Conservation (phyloP, 2,888 invertebrate genomes). For the Ctenicera cuprea region DNA sequence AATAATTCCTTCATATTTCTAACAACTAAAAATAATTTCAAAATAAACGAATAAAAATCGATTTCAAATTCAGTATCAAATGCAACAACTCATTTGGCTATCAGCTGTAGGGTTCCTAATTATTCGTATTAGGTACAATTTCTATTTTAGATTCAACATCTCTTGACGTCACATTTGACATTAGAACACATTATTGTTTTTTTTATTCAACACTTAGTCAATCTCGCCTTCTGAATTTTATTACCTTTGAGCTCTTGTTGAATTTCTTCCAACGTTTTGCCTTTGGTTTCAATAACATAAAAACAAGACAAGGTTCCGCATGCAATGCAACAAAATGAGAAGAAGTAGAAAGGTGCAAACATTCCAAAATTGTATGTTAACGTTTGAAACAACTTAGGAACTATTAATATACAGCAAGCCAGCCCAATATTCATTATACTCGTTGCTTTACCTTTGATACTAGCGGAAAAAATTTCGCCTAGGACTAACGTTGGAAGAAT, state of each 20-base stretch:
- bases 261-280: constrained; percentile 68
- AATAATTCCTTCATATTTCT: no score
- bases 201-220: no score
- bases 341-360: constrained; percentile 65
- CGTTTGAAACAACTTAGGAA: constrained; percentile 64
- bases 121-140: no score
- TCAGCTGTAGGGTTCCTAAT: no score
- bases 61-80: no score
- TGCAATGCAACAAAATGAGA: constrained; percentile 59
- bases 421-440: constrained; percentile 61
- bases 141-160: no score
- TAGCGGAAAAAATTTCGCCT: constrained; percentile 65
- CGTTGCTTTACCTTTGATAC: constrained; percentile 66
- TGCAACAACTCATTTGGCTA: no score
- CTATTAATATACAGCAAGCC: constrained; percentile 57
- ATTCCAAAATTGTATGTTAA: constrained; percentile 63
- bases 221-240: not conserved
- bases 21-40: no score
- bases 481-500: constrained; percentile 64
- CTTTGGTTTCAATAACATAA: constrained; percentile 67
- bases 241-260: constrained; percentile 64
- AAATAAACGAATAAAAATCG: no score
- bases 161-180: no score
- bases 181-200: no score
- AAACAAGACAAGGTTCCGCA: constrained; percentile 61